phyloP scores from a whole-genome alignment of 2,113 vertebrate genomes.

The Labrus mixtus region DNA sequence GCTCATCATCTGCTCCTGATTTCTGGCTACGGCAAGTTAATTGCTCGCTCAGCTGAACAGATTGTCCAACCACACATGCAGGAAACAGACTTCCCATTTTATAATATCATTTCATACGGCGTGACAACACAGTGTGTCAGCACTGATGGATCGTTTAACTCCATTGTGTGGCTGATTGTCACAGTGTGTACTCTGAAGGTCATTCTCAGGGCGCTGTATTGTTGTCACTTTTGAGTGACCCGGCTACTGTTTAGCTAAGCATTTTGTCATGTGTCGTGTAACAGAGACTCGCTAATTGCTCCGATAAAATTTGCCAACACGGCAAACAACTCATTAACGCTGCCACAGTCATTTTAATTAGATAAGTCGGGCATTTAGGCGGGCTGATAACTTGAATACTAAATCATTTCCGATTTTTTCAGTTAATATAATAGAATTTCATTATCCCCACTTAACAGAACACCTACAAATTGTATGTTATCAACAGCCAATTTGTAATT shows the following conservation, averaged over 20 bases:
- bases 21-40: constrained; percentile 34
- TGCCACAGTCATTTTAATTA: constrained; percentile 72
- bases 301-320: constrained; percentile 56
- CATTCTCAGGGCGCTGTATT: constrained; percentile 7
- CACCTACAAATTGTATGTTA: constrained; percentile 29
- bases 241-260: constrained; percentile 51
- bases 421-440: constrained; percentile 52
- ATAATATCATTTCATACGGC: constrained; percentile 12
- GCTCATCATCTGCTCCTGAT: constrained; percentile 55
- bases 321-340: constrained; percentile 69
- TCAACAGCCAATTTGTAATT: constrained; percentile 10
- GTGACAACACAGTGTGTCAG: constrained; percentile 2
- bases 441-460: constrained; percentile 48
- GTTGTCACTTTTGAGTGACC: constrained; percentile 30
- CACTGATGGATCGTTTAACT: constrained; percentile 6
- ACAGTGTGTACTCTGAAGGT: constrained; percentile 27
- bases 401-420: constrained; percentile 68
- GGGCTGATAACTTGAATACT: constrained; percentile 58
- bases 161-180: constrained; percentile 12
- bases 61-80: constrained; percentile 26
- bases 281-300: constrained; percentile 60
- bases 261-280: constrained; percentile 42
- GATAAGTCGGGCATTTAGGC: constrained; percentile 67
- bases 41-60: constrained; percentile 42
- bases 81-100: constrained; percentile 1